phyloP scores from a whole-genome alignment of 2,888 invertebrate species.

The Laothoe populi region DNA sequence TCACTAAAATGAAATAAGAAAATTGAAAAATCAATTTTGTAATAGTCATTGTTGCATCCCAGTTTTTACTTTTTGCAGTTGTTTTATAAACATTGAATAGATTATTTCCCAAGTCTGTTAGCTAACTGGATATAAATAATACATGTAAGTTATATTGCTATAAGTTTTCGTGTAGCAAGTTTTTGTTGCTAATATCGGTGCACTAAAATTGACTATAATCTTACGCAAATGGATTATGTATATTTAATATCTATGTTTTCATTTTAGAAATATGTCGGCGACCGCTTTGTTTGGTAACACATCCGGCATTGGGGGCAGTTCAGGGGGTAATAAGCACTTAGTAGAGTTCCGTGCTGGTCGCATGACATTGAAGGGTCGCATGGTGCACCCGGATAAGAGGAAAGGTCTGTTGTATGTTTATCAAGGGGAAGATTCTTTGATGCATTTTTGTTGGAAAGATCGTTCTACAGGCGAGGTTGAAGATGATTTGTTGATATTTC shows the following conservation, averaged over 20 bases:
- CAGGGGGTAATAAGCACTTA: slow-evolving; percentile 94
- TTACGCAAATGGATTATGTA: neutral
- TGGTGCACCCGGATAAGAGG: slow-evolving; percentile 97
- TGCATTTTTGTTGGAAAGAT: slow-evolving; percentile 99
- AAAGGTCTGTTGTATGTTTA: slow-evolving; percentile 98
- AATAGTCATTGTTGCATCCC: no score
- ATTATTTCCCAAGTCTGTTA: no score
- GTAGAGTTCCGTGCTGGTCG: slow-evolving; percentile 98
- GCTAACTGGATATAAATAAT: no score
- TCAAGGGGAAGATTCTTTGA: slow-evolving; percentile 97
- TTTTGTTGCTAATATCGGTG: neutral
- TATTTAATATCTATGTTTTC: neutral
- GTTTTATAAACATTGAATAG: no score
- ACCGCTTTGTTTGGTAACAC: slow-evolving; percentile 91
- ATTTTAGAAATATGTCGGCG: slow-evolving; percentile 80
- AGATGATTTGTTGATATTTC: slow-evolving; percentile 99
- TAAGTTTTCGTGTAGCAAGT: no score
- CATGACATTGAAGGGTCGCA: slow-evolving; percentile 96
- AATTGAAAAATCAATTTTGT: no score
- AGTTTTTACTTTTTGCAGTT: no score
- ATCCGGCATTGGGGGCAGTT: slow-evolving; percentile 90
- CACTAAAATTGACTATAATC: neutral
- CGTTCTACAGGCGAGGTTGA: slow-evolving; percentile 96
- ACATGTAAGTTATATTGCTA: no score
- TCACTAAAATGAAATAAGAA: no score